Conservation (phyloP, 2,888 invertebrate genomes). For the Digitonthophagus gazella region DNA sequence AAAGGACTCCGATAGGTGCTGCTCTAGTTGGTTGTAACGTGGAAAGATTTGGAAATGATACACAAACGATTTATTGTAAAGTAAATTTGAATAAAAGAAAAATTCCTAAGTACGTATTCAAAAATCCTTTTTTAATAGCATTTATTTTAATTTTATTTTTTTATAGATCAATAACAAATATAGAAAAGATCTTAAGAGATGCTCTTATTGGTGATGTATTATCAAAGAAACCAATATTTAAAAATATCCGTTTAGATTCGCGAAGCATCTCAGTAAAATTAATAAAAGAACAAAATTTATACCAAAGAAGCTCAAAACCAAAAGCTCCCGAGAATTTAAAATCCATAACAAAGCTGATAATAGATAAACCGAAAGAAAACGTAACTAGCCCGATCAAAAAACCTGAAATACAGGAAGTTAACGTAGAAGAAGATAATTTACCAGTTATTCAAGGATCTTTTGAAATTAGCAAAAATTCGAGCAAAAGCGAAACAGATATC, state of each 20-base stretch:
- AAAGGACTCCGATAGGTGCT: constrained; percentile 62
- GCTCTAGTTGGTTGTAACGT: constrained; percentile 64
- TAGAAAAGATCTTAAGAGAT: constrained; percentile 73
- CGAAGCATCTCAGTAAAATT: constrained; percentile 71
- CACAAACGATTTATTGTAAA: constrained; percentile 74
- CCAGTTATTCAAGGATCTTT: constrained; percentile 69
- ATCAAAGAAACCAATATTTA: constrained; percentile 69
- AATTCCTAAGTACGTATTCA: constrained; percentile 64
- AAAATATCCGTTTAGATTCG: constrained; percentile 71
- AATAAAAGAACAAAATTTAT: constrained; percentile 60
- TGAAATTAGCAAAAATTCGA: constrained; percentile 67
- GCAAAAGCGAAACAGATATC: constrained; percentile 74
- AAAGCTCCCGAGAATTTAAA: constrained; percentile 42
- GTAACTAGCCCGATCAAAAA: constrained; percentile 36
- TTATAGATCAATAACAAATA: constrained; percentile 66
- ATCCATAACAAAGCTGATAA: constrained; percentile 41
- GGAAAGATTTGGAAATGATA: constrained; percentile 74
- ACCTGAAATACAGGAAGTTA: constrained; percentile 55
- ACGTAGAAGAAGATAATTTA: constrained; percentile 64
- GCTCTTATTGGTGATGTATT: constrained; percentile 72
- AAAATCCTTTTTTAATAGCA: not conserved
- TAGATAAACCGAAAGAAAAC: constrained; percentile 28
- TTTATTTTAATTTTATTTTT: not conserved
- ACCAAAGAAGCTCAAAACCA: constrained; percentile 42
- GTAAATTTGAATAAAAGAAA: constrained; percentile 78